These are phyloP conservation scores for Microctonus brassicae DNA, from an alignment of 2,888 invertebrate species.

Conservation along the genomic window DNA sequence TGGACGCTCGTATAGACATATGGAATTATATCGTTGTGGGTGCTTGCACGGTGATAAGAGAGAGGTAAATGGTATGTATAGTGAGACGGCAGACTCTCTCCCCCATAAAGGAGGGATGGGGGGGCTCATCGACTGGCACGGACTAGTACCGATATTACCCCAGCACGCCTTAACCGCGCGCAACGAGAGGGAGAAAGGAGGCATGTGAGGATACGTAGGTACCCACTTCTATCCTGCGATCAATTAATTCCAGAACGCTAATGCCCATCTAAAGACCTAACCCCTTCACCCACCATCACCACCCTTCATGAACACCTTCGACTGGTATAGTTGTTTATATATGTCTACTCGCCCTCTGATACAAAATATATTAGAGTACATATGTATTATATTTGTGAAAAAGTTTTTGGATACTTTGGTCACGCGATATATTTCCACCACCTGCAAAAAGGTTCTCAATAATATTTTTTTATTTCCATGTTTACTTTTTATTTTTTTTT, in stretches of 20 bases:
- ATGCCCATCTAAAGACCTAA: constrained; percentile 63
- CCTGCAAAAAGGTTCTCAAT: constrained; percentile 13
- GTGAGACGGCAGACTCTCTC: constrained; percentile 40
- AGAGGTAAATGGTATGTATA: constrained; percentile 13
- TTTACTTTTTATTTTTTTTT: neutral
- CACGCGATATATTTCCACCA: constrained; percentile 56
- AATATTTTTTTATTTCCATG: too few species aligned
- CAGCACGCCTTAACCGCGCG: constrained; percentile 43
- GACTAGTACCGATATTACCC: constrained; percentile 67
- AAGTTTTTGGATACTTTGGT: constrained; percentile 46
- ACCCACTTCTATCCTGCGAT: constrained; percentile 64
- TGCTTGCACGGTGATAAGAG: constrained; percentile 11
- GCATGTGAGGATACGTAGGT: constrained; percentile 55
- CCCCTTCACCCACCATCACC: constrained; percentile 38
- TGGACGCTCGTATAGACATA: constrained; percentile 1
- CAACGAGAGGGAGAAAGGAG: constrained; percentile 43
- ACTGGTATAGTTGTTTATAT: constrained; percentile 46
- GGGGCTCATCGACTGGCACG: constrained; percentile 65
- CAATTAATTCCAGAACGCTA: constrained; percentile 67
- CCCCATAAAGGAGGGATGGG: too few species aligned
- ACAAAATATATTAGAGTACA: neutral
- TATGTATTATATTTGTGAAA: neutral
- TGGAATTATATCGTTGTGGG: constrained; percentile 8
- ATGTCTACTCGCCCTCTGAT: neutral
- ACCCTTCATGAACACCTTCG: constrained; percentile 52